Base-by-base conservation (phyloP, 2,113 vertebrate species). In the Xenotilapia flavipinnis region DNA sequence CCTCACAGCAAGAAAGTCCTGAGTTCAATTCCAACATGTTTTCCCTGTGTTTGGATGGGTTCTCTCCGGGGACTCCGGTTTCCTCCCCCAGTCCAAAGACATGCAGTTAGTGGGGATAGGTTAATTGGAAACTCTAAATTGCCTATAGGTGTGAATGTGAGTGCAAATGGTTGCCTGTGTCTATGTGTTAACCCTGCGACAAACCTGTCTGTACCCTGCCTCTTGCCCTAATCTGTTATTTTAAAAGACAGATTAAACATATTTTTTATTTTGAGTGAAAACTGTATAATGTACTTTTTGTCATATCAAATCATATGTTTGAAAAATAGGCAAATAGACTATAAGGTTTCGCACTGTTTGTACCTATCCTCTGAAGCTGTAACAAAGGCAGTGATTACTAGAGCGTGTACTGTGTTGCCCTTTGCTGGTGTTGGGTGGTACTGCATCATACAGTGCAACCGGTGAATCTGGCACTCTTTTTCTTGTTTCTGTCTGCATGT, bases 361-460 rank as follows among this genome's bases (percentile, higher is more conserved):
- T 91, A 92, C 81, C 87, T 90, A 92, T 58, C 62, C 84, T 51
- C 28, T 91, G 47, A 77, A 82, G 79, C 85, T 89, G 79, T 82
- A 86, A 84, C 86, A 86, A 80, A 93, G 56, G 62, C 88, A 84
- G 86, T 89, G 75, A 82, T 90, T 65, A 79, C 5, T 80, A 80
- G 42, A 90, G 80, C 47, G 75, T 90, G 92, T 96, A 55, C 91
- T 96, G 96, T 89, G 89, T 68, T 62, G 54, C 86, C 88, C 96
- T 96, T 96, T 95, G 94, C 95, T 96, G 96, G 90, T 91, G 84
- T 96, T 75, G 96, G 93, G 95, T 97, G 97, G 95, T 97, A 96
- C 97, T 96, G 97, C 97, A 96, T 95, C 88, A 91, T 94, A 96
- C 96, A 84, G 38, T 54, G 77, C 86, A 21, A 85, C 79, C 60